Evolutionary conservation across 2,888 invertebrate genomes (phyloP), one percentile per base, ranked within the genome.

Genomic region (Leptothorax acervorum): DNA sequence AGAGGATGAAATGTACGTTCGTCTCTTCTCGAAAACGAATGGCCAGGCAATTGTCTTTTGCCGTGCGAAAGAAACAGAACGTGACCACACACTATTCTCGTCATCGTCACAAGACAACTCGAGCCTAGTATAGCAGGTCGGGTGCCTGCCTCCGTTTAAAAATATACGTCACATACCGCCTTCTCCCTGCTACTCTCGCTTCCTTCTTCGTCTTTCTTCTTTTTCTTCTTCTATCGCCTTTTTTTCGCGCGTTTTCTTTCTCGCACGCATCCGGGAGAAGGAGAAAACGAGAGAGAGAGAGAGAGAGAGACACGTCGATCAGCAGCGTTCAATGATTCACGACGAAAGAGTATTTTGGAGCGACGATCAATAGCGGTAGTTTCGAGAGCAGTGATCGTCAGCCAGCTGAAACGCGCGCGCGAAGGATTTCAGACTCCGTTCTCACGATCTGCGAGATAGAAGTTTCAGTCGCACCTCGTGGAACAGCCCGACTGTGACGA

Each of bases 71-170:
- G 85, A 87, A 88, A 83, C 86, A 82, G 83, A 88, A 90, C 85
- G 85, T 88, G 92, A 85, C 91, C 48, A 28, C 87, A 88, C 85
- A 86, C 91, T 93, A 91, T 92, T 94, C 76, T 92, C 93, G 89
- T 94, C 94, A 86, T 51, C 94, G 94, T 88, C 95, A 82, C 74
- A 86, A 89, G 88, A 90, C 85, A 87, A 83, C 63, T 62, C 63
- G 84, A 78, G 88, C 85, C 91, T 92, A 92, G 90, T 92, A 91
- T 92, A 92, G 91, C 87, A 88, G 87, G 84, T 88, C 91, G 87
- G 88, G 86, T 86, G 89, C 86, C 88, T 89, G 89, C 87, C 89
- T 87, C 82, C 71, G 90, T 90, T 91, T 90, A 91, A 91, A 92
- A 92, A 92, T 92, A 92, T 92, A 89, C 79, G 76, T 75, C 74